Evolutionary conservation across 2,797 vertebrate genomes (phyloP).

Genomic region (Halcyon smyrnensis): DNA sequence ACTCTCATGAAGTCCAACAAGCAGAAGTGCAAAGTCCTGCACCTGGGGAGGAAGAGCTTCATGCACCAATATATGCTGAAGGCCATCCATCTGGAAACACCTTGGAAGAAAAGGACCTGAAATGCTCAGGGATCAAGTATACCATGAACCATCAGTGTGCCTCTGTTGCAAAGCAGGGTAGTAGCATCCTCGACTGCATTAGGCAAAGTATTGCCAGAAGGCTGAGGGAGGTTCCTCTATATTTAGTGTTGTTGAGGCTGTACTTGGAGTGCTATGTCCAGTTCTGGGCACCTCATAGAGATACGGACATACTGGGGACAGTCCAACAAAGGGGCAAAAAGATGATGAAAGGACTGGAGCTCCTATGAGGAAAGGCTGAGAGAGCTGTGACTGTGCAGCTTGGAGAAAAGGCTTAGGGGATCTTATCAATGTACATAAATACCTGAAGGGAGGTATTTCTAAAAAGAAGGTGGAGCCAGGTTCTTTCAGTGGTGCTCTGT

Average conservation of each 20-base stretch:
- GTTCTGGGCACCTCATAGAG: background rate
- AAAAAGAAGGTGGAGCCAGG: background rate
- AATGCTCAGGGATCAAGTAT: background rate
- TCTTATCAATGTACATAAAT: background rate
- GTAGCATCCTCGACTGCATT: background rate
- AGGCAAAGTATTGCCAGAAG: background rate
- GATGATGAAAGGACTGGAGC: no score
- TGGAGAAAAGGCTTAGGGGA: background rate
- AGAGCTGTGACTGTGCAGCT: no score
- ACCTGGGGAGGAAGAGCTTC: background rate
- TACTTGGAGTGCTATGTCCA: no score
- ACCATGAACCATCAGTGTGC: background rate
- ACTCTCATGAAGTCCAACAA: background rate
- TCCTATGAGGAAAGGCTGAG: no score
- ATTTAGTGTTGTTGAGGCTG: background rate
- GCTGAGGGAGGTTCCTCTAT: background rate
- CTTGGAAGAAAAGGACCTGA: background rate
- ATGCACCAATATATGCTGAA: background rate
- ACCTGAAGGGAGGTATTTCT: background rate
- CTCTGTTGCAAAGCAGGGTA: background rate
- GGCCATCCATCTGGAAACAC: background rate
- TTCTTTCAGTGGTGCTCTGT: background rate
- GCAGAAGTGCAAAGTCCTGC: background rate
- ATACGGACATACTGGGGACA: background rate
- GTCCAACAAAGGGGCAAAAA: background rate